These are phyloP conservation scores for Latrodectus elegans DNA, from an alignment of 2,888 invertebrate genomes.

Conservation along the genomic window DNA sequence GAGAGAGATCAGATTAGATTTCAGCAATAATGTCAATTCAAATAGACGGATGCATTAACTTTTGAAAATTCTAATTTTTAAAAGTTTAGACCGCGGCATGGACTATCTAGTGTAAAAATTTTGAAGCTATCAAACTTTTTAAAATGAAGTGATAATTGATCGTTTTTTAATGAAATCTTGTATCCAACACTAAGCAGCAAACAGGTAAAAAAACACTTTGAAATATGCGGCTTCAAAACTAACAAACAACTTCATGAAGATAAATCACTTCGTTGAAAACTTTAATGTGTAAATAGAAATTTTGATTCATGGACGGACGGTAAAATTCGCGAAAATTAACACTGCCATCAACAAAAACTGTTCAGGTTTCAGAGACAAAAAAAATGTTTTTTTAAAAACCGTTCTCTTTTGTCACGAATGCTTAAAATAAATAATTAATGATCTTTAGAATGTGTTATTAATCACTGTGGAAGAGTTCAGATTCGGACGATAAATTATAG, in stretches of 20 bases:
- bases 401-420: not conserved
- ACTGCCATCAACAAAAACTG: no score
- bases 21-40: no score
- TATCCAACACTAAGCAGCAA: no score
- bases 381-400: not conserved
- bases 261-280: not conserved
- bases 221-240: not conserved
- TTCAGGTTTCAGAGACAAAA: no score
- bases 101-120: no score
- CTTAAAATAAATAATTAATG: not conserved
- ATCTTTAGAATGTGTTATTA: not conserved
- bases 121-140: no score
- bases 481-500: not conserved
- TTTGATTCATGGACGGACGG: not conserved
- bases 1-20: no score
- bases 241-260: not conserved
- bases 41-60: no score
- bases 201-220: not conserved
- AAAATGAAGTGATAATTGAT: no score
- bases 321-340: not conserved
- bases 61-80: no score
- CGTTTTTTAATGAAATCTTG: no score
- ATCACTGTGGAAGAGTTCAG: not conserved
- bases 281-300: slow-evolving; percentile 1
- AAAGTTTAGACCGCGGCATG: no score